A percentile compares a stretch with the other conserved stretches of the same genome.
Evolutionary conservation across 2,797 vertebrate species (phyloP).

Genomic region (Petrocephalus sullivani): DNA sequence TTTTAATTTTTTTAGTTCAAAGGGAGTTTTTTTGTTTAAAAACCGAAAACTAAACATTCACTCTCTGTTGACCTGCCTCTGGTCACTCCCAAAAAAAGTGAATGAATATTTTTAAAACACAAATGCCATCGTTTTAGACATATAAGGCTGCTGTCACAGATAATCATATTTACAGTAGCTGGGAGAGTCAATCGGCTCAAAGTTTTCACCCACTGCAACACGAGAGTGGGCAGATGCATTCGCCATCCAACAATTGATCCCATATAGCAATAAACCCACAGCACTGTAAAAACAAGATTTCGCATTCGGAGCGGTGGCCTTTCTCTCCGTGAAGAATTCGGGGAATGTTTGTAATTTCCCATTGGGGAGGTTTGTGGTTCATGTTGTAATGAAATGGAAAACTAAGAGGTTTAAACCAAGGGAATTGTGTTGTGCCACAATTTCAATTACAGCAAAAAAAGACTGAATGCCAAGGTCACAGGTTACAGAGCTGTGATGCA

Average conservation of each 20-base stretch:
- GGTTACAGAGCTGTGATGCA: background rate
- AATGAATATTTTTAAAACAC: background rate
- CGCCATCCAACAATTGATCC: background rate
- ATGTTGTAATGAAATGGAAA: conserved; percentile 12
- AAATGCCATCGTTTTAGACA: background rate
- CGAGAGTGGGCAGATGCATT: background rate
- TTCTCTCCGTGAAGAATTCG: conserved; percentile 19
- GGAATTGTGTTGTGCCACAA: background rate
- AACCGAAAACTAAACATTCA: background rate
- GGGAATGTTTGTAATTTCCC: conserved; percentile 23
- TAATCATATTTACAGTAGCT: background rate
- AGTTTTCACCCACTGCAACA: background rate
- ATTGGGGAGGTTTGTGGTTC: conserved; percentile 20
- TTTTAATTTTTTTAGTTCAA: background rate
- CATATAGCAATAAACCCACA: conserved; percentile 15
- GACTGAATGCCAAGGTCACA: background rate
- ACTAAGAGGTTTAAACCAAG: conserved; percentile 15
- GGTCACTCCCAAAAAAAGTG: background rate
- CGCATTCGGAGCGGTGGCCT: background rate
- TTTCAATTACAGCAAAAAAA: background rate
- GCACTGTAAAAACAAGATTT: background rate
- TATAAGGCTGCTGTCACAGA: background rate
- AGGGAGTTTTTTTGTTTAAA: background rate
- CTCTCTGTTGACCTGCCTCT: background rate
- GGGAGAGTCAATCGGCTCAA: background rate